Conservation (phyloP, 2,113 vertebrate genomes). For the Perca schrenkii region DNA sequence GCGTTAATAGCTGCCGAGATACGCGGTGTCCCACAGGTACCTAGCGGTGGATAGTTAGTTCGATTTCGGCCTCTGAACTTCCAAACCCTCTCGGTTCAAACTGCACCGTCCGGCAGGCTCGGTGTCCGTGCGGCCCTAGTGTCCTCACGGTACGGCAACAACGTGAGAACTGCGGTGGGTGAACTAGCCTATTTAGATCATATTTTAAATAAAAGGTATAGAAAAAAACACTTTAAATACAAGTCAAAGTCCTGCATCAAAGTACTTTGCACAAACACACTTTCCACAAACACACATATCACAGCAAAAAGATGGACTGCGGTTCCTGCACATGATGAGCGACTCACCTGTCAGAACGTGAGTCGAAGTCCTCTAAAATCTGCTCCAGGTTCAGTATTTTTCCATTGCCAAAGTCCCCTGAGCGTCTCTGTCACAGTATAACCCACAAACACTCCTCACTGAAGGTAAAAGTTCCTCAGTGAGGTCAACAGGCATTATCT, state of each 20-base stretch:
- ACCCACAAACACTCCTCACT: not conserved
- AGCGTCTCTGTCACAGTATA: not conserved
- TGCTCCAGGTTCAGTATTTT: too few relatives aligned
- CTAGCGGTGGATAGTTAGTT: not conserved
- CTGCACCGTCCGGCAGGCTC: conserved; percentile 17
- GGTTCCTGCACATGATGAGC: too few relatives aligned
- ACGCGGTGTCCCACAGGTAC: conserved; percentile 21
- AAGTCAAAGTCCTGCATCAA: too few relatives aligned
- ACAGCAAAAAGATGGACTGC: too few relatives aligned
- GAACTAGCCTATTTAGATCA: not conserved
- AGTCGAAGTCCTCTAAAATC: too few relatives aligned
- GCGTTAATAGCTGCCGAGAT: not conserved
- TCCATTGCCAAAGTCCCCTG: not conserved
- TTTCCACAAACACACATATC: too few relatives aligned
- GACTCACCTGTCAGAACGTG: too few relatives aligned
- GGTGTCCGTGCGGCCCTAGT: conserved; percentile 78
- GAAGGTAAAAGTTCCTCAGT: not conserved
- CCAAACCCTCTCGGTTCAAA: conserved; percentile 16
- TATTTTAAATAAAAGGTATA: too few relatives aligned
- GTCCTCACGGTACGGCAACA: conserved; percentile 31
- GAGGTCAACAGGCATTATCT: too few relatives aligned
- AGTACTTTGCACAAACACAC: too few relatives aligned
- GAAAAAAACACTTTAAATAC: too few relatives aligned
- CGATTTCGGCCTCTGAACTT: conserved; percentile 51
- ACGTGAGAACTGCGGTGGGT: not conserved